Percentiles rank a stretch among this genome's conserved stretches.
Evolutionary conservation across 2,888 invertebrate genomes (phyloP).

Genomic region (Loripinus fragilis): DNA sequence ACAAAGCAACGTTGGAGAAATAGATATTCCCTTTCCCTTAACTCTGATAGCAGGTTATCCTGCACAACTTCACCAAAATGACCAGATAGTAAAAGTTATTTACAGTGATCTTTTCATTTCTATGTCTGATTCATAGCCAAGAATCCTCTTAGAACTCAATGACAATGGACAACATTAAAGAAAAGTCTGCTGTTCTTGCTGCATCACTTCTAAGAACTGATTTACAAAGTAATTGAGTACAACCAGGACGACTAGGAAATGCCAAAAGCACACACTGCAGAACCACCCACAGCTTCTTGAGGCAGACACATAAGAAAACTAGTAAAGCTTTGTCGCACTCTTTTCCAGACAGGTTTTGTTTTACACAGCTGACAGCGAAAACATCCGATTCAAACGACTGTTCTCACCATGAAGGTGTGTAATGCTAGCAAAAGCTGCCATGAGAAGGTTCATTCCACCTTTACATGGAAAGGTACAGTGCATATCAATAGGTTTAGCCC

Average conservation of each 20-base stretch:
- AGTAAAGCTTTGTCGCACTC: background rate
- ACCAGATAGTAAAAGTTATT: conserved; percentile 7
- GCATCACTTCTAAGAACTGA: conserved; percentile 3
- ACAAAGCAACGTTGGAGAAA: too few relatives aligned
- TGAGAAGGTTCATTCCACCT: background rate
- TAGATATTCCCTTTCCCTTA: conserved; percentile 1
- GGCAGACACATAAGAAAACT: too few relatives aligned
- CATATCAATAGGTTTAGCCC: background rate
- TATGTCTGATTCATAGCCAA: background rate
- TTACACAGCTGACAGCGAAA: background rate
- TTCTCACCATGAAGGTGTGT: background rate
- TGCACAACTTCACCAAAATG: background rate
- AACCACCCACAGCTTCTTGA: background rate
- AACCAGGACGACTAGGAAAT: too few relatives aligned
- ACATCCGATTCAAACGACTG: conserved; percentile 4
- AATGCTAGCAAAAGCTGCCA: conserved; percentile 3
- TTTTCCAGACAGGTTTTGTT: background rate
- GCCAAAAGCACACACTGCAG: background rate
- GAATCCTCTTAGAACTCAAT: background rate
- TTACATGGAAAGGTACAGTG: conserved; percentile 3
- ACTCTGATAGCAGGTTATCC: background rate
- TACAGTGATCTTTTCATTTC: background rate
- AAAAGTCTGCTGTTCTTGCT: background rate
- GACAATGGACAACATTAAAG: background rate
- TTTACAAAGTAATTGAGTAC: too few relatives aligned